Evolutionary conservation across 2,888 invertebrate genomes (phyloP).

Genomic region (Drosophila cracens): DNA sequence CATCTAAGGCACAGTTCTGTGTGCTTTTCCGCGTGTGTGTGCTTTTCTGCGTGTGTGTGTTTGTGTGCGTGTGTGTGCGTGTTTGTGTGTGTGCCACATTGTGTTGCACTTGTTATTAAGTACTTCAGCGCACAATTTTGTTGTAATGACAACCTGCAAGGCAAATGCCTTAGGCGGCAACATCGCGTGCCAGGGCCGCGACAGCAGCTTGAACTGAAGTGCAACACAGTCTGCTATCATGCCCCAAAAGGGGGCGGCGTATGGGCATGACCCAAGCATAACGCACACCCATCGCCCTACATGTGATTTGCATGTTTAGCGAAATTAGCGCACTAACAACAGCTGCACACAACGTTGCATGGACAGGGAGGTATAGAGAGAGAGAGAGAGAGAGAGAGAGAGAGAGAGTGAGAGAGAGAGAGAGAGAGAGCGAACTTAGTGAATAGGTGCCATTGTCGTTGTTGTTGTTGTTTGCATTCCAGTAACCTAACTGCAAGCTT

Average conservation of each 20-base stretch:
- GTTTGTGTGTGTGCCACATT: conserved; percentile 64
- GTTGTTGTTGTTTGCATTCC: conserved; percentile 59
- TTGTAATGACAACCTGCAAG: conserved; percentile 78
- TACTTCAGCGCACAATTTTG: conserved; percentile 77
- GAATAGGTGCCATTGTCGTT: conserved; percentile 16
- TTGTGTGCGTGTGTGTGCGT: conserved; percentile 13
- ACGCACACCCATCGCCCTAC: conserved; percentile 53
- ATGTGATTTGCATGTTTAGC: conserved; percentile 80
- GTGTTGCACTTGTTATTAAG: conserved; percentile 80
- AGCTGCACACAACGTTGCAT: conserved; percentile 56
- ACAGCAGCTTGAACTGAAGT: conserved; percentile 72
- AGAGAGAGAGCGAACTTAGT: neutral
- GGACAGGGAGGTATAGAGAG: neutral
- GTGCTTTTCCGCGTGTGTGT: neutral
- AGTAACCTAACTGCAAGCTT: conserved; percentile 63
- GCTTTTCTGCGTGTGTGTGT: conserved; percentile 3
- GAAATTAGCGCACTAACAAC: conserved; percentile 79
- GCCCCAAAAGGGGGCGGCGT: neutral
- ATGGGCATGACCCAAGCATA: conserved; percentile 34
- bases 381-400: conserved; percentile 3
- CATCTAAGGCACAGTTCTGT: conserved; percentile 20
- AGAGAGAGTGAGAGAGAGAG: conserved; percentile 1
- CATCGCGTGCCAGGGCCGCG: conserved; percentile 76
- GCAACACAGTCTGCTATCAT: conserved; percentile 35
- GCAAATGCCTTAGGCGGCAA: conserved; percentile 73